Conservation (phyloP, 1,140 invertebrate species). For the Orussus abietinus region DNA sequence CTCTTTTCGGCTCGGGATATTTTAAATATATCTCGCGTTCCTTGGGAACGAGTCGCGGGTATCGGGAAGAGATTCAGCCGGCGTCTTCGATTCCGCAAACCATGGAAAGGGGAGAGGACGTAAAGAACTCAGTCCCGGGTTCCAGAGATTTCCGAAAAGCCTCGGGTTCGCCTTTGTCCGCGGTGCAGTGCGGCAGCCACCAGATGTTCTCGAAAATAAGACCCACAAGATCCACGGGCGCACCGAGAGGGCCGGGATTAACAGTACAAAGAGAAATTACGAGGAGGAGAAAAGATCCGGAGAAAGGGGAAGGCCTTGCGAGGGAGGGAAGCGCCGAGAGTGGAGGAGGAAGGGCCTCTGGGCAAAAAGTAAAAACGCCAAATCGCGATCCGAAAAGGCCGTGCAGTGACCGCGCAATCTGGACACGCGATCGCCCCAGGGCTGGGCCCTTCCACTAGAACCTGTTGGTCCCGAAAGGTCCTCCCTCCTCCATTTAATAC, state of each 20-base stretch:
- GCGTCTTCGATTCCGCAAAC: no score
- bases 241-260: slow-evolving; percentile 8
- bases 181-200: slow-evolving; percentile 32
- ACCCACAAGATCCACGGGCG: slow-evolving; percentile 30
- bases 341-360: slow-evolving; percentile 5
- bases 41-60: no score
- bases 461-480: no score
- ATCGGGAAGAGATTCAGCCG: no score
- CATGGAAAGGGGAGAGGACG: no score
- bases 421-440: slow-evolving; percentile 24
- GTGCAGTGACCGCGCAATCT: slow-evolving; percentile 41
- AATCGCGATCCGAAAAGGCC: slow-evolving; percentile 36
- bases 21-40: no score
- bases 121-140: no score
- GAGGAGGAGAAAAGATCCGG: slow-evolving; percentile 12
- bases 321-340: slow-evolving; percentile 7
- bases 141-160: slow-evolving; percentile 28
- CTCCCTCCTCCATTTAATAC: no score
- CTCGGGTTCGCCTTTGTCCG: slow-evolving; percentile 39
- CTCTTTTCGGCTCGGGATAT: no score
- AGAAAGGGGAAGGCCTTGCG: no score
- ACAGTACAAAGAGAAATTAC: slow-evolving; percentile 8
- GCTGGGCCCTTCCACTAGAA: no score
- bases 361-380: slow-evolving; percentile 24
- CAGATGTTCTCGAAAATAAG: slow-evolving; percentile 45